These are phyloP conservation scores for Tetraodon nigroviridis DNA, from an alignment of 2,113 vertebrate genomes.

Conservation along the genomic window DNA sequence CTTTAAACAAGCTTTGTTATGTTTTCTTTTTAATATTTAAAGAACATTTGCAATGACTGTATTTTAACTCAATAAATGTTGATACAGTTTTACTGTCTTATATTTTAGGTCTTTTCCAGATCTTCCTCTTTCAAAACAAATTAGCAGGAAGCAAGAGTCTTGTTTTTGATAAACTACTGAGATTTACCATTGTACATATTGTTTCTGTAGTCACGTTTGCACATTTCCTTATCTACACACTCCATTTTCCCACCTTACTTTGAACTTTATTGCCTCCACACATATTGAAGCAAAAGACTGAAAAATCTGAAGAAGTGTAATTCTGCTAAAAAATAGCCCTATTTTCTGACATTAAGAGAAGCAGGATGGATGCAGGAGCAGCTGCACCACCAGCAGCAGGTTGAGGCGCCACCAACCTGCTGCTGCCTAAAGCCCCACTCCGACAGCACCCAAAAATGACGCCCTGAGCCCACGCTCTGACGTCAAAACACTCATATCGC, in stretches of 20 bases:
- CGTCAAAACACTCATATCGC: slow-evolving; percentile 47
- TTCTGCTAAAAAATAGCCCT: slow-evolving; percentile 1
- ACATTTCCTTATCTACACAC: no score
- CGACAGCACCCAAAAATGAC: slow-evolving; percentile 43
- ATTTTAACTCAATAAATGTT: no score
- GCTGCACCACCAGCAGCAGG: slow-evolving; percentile 50
- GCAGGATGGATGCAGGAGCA: slow-evolving; percentile 36
- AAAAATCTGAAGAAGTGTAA: not conserved
- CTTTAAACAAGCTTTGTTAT: no score
- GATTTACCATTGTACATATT: no score
- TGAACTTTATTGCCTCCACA: no score
- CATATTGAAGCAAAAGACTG: not conserved
- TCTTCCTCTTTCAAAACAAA: not conserved
- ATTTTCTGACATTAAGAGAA: slow-evolving; percentile 40
- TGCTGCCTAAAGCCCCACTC: slow-evolving; percentile 40
- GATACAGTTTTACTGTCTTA: not conserved
- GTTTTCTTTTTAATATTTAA: no score
- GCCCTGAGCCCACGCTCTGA: slow-evolving; percentile 47
- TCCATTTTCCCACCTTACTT: no score
- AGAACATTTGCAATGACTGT: no score
- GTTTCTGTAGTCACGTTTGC: no score
- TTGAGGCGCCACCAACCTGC: slow-evolving; percentile 35
- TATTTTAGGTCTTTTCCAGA: not conserved
- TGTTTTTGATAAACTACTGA: no score
- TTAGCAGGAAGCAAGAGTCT: not conserved